A percentile compares a stretch with the other conserved stretches of the same genome.
Evolutionary conservation across 1,140 invertebrate genomes (phyloP).

Genomic region (Oncopodura yosiiana): DNA sequence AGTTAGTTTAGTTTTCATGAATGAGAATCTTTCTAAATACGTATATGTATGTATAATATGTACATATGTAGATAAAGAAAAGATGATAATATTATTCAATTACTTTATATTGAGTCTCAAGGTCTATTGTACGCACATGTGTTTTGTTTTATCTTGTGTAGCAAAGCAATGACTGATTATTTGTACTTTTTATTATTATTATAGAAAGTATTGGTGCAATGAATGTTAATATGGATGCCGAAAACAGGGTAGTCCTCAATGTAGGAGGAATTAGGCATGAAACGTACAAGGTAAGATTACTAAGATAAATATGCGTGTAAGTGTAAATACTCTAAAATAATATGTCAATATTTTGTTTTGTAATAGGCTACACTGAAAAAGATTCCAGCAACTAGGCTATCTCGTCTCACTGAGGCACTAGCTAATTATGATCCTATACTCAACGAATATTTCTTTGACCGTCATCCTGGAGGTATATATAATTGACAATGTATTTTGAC

Average conservation of each 20-base stretch:
- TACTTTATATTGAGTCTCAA: too few relatives aligned
- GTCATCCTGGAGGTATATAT: slow-evolving; percentile 94
- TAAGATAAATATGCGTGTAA: too few relatives aligned
- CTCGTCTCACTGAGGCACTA: slow-evolving; percentile 74
- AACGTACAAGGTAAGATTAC: slow-evolving; percentile 87
- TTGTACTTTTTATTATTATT: too few relatives aligned
- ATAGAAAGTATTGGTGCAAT: too few relatives aligned
- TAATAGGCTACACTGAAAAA: slow-evolving; percentile 61
- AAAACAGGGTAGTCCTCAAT: slow-evolving; percentile 95
- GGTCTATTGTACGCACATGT: too few relatives aligned
- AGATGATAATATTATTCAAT: too few relatives aligned
- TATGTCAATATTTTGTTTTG: slow-evolving; percentile 16
- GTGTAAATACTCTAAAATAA: slow-evolving; percentile 18
- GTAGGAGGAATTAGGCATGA: slow-evolving; percentile 96
- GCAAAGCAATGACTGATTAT: too few relatives aligned
- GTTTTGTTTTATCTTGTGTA: too few relatives aligned
- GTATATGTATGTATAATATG: too few relatives aligned
- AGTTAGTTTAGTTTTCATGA: too few relatives aligned
- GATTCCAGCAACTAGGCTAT: slow-evolving; percentile 84
- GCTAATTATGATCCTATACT: slow-evolving; percentile 92
- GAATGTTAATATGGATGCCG: slow-evolving; percentile 81
- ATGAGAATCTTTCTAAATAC: too few relatives aligned
- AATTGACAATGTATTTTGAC: neutral
- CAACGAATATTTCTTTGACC: slow-evolving; percentile 98
- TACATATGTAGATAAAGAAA: too few relatives aligned